These are phyloP conservation scores for Eospalax fontanierii DNA, from an alignment of 2,797 vertebrate genomes.

Conservation along the genomic window DNA sequence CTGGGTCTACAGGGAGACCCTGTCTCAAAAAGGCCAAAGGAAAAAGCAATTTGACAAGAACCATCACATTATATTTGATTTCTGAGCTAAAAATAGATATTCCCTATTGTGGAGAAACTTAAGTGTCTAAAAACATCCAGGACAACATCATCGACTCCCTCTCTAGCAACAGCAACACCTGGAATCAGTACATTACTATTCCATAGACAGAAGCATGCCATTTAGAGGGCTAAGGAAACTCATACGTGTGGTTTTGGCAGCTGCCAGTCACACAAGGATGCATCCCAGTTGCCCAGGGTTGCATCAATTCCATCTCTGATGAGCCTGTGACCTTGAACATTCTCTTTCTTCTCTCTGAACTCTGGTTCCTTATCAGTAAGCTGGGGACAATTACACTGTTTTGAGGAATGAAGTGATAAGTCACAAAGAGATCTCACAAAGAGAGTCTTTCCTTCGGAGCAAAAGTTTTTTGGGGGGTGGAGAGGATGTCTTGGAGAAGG, in stretches of 20 bases:
- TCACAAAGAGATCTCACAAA: background rate
- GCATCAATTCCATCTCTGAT: background rate
- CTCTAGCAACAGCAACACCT: slow-evolving; percentile 57
- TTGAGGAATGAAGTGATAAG: background rate
- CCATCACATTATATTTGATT: slow-evolving; percentile 48
- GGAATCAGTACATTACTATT: slow-evolving; percentile 47
- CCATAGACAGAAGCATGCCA: background rate
- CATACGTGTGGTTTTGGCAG: background rate
- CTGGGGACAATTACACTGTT: background rate
- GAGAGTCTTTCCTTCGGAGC: background rate
- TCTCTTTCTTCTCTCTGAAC: background rate
- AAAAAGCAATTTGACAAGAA: slow-evolving; percentile 16
- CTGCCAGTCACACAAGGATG: slow-evolving; percentile 45
- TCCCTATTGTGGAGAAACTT: slow-evolving; percentile 55
- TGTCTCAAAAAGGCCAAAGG: background rate
- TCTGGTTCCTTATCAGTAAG: background rate
- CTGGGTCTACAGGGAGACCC: too few relatives aligned
- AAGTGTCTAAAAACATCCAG: background rate
- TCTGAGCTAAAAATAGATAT: slow-evolving; percentile 69
- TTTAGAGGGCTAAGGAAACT: background rate
- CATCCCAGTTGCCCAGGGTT: background rate
- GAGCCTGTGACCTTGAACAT: background rate
- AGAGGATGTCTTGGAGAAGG: background rate
- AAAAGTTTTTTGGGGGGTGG: background rate
- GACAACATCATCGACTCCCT: background rate